Conservation (phyloP, 2,888 invertebrate genomes). For the Agrochola lychnidis region DNA sequence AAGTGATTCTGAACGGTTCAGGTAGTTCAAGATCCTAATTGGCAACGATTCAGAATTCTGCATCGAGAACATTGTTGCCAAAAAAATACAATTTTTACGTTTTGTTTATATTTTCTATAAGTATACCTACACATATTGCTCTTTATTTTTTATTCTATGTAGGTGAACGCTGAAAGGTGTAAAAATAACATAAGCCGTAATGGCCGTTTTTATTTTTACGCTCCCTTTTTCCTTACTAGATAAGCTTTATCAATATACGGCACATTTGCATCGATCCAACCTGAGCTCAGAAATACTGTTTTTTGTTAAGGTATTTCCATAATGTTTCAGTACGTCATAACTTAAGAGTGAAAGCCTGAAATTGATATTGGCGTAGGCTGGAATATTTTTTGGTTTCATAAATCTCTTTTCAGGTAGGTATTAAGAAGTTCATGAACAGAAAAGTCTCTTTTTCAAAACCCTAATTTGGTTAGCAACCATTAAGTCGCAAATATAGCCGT, state of each 20-base stretch:
- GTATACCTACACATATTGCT: constrained; percentile 10
- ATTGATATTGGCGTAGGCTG: neutral
- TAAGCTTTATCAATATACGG: constrained; percentile 45
- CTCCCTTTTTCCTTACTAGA: constrained; percentile 40
- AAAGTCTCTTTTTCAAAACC: neutral
- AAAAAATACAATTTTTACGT: constrained; percentile 5
- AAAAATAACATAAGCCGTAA: constrained; percentile 32
- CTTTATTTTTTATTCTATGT: constrained; percentile 18
- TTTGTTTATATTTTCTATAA: constrained; percentile 17
- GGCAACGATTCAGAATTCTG: constrained; percentile 43
- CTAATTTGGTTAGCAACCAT: neutral
- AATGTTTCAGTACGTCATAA: neutral
- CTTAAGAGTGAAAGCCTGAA: neutral
- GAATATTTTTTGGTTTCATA: neutral
- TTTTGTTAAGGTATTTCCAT: constrained; percentile 26
- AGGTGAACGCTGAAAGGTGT: constrained; percentile 1
- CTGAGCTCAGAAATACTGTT: neutral
- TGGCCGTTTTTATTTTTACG: constrained; percentile 33
- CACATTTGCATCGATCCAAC: constrained; percentile 46
- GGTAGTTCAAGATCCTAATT: constrained; percentile 41
- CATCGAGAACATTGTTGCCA: constrained; percentile 19
- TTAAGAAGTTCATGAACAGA: neutral
- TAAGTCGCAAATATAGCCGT: neutral
- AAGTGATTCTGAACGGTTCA: constrained; percentile 23
- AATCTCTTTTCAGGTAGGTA: neutral